Evolutionary conservation across 64 coral and sea anemone species (phyloP).

Genomic region (Orbicella faveolata): DNA sequence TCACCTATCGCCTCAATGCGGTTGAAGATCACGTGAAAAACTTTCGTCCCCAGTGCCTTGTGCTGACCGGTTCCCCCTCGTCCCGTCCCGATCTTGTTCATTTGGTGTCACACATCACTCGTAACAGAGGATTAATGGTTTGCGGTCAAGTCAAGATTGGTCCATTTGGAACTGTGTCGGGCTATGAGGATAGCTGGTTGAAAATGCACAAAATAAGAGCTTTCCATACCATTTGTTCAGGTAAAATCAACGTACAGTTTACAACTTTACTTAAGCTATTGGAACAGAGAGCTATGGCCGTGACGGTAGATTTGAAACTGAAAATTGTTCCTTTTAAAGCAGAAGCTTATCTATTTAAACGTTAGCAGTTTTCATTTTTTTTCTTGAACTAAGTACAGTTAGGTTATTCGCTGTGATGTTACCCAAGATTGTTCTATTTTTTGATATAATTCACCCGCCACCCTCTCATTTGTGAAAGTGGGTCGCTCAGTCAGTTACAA

Average conservation of each 20-base stretch:
- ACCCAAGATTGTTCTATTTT: no score
- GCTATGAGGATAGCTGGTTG: conserved; percentile 77
- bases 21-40: conserved; percentile 99
- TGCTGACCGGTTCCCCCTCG: conserved; percentile 78
- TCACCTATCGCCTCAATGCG: conserved; percentile 84
- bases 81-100: conserved; percentile 83
- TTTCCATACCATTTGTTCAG: conserved; percentile 88
- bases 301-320: no score
- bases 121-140: conserved; percentile 94
- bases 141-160: conserved; percentile 88
- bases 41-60: conserved; percentile 95
- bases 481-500: no score
- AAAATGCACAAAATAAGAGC: conserved; percentile 81
- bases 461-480: no score
- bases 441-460: no score
- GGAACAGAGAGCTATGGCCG: no score
- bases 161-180: conserved; percentile 18
- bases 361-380: no score
- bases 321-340: no score
- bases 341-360: no score
- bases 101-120: conserved; percentile 92
- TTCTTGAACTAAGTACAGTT: no score
- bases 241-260: conserved; percentile 27
- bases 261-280: no score
- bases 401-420: no score